Conservation (phyloP, 2,113 vertebrate species). For the Chinchilla lanigera region DNA sequence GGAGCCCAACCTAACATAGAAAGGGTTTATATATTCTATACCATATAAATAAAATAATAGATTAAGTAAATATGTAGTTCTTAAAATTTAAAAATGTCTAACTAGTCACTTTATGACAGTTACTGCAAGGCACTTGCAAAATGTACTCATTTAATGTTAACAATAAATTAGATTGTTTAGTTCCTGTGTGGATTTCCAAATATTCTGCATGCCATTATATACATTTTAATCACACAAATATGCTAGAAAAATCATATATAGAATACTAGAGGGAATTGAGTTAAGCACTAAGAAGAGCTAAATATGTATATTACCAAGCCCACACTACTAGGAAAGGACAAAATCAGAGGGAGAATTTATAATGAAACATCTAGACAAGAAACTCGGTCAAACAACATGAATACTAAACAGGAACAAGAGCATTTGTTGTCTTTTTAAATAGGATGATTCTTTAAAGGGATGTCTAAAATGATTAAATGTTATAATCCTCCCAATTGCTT, state of each 20-base stretch:
- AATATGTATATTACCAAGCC: conserved; percentile 63
- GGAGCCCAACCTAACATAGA: conserved; percentile 38
- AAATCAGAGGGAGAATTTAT: conserved; percentile 76
- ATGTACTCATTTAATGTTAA: conserved; percentile 68
- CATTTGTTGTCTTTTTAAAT: conserved; percentile 83
- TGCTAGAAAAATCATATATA: conserved; percentile 78
- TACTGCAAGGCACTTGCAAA: conserved; percentile 72
- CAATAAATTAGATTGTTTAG: conserved; percentile 78
- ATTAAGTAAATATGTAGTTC: conserved; percentile 70
- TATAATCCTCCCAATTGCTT: conserved; percentile 80
- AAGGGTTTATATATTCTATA: conserved; percentile 73
- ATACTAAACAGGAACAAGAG: conserved; percentile 77
- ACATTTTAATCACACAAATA: conserved; percentile 81
- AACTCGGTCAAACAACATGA: conserved; percentile 75
- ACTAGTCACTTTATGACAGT: conserved; percentile 73
- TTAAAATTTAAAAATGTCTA: conserved; percentile 73
- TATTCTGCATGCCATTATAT: conserved; percentile 73
- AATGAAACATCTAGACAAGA: conserved; percentile 67
- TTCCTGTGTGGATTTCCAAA: conserved; percentile 71
- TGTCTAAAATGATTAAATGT: conserved; percentile 82
- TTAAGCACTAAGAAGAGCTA: conserved; percentile 69
- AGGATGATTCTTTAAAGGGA: conserved; percentile 82
- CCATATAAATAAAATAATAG: conserved; percentile 65
- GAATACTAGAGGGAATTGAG: conserved; percentile 74
- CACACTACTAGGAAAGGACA: conserved; percentile 73